Evolutionary conservation across 2,113 vertebrate species (phyloP).

Genomic region (Oreochromis spilurus): DNA sequence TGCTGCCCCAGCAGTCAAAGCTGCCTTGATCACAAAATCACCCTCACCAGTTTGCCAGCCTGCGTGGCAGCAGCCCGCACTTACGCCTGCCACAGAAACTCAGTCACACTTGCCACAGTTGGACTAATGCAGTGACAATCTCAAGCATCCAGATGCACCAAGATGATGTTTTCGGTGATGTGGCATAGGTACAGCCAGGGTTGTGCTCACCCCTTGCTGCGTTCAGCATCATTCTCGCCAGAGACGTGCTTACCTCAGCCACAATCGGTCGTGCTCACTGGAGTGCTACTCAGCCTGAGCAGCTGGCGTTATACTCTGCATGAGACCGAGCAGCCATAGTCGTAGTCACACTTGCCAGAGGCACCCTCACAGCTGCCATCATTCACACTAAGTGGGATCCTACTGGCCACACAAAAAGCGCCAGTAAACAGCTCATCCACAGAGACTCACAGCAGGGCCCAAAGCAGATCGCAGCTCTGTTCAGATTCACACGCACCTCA

Average conservation of each 20-base stretch:
- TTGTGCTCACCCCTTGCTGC: background rate
- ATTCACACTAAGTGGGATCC: conserved; percentile 58
- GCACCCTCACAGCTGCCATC: conserved; percentile 57
- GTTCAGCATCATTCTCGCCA: conserved; percentile 13
- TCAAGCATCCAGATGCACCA: conserved; percentile 11
- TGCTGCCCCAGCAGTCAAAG: conserved; percentile 51
- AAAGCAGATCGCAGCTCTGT: conserved; percentile 15
- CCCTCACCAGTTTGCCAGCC: conserved; percentile 10
- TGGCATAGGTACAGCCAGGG: background rate
- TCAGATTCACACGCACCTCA: background rate
- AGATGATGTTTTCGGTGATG: background rate
- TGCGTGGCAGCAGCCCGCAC: conserved; percentile 30
- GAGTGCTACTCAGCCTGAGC: conserved; percentile 42
- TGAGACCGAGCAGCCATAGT: conserved; percentile 48
- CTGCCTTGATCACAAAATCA: conserved; percentile 46
- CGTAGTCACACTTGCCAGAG: conserved; percentile 55
- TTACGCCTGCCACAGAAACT: conserved; percentile 1
- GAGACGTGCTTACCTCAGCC: conserved; percentile 45
- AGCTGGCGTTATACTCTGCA: conserved; percentile 47
- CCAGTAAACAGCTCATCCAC: conserved; percentile 38
- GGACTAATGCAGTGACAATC: background rate
- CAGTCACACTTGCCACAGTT: conserved; percentile 12
- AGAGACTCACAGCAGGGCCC: conserved; percentile 17
- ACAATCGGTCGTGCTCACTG: conserved; percentile 48
- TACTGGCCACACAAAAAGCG: conserved; percentile 50